Evolutionary conservation across 2,888 invertebrate species (phyloP), one percentile per base, ranked within the genome.

Genomic region (Ichneumon xanthorius): DNA sequence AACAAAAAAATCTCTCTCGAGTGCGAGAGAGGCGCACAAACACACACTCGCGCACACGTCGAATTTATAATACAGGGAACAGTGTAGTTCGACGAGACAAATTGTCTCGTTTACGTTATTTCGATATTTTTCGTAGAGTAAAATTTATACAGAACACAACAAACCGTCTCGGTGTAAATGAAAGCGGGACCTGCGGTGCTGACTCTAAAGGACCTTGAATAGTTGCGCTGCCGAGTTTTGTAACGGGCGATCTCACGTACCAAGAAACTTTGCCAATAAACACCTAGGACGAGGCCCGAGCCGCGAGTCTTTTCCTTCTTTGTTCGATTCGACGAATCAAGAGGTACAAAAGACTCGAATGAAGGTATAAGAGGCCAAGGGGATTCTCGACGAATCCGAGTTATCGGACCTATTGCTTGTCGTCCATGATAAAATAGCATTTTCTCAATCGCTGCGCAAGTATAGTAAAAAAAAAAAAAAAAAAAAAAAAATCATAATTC

Each of bases 41-140:
- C n/a, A 26, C 14, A 30, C 26, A 16, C 30, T 16, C 7, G 19
- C 7, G 19, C 6, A 53, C 19, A 19, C 19, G 0, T 19, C 11
- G 6, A 9, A 19, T 53, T 53, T 19, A 53, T 19, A 53, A 1
- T 2, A 53, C n/a, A 16, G 50, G 1, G 14, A 50, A n/a, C 16
- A 53, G n/a, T n/a, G 1, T 53, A n/a, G 55, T 72, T 71, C 30
- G 22, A 75, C 26, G 22, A 33, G 55, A 55, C 22, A 11, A 58
- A 14, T 11, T 11, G 1, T 26, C 11, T 26, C 45, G 16, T 16
- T 45, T 45, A 4, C 4, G 45, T 16, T 19, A 30, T 45, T 73
- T 75, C 63, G 45, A 63, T 61, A 63, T 48, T 63, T 22, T 48
- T 37, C 50, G 22, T 50, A 50, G 33, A 53, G 65, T 48, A 75